A percentile compares a stretch with the other conserved stretches of the same genome.
Evolutionary conservation across 2,888 invertebrate species (phyloP).

Genomic region (Heliconius ismenius): DNA sequence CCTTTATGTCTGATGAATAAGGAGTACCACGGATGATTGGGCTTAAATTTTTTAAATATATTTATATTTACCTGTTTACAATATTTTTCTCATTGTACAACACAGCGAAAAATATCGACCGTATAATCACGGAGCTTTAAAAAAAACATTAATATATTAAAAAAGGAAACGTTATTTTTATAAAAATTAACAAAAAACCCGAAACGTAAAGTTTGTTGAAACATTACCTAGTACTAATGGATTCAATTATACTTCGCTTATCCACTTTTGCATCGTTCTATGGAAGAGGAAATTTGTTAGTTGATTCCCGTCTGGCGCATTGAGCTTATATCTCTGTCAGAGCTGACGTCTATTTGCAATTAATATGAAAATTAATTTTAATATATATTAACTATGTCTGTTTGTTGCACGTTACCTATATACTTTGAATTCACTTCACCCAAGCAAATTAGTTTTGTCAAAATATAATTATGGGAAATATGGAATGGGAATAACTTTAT

Average conservation of each 20-base stretch:
- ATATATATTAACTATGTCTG: background rate
- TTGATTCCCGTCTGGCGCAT: background rate
- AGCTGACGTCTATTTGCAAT: background rate
- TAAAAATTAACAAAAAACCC: background rate
- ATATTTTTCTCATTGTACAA: background rate
- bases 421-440: background rate
- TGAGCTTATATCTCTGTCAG: background rate
- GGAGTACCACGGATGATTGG: too few relatives aligned
- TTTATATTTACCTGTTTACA: background rate
- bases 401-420: background rate
- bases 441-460: background rate
- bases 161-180: background rate
- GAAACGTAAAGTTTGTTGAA: background rate
- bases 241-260: conserved; percentile 1
- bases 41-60: background rate
- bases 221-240: background rate
- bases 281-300: conserved; percentile 9
- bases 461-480: too few relatives aligned
- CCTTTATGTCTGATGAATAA: too few relatives aligned
- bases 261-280: background rate
- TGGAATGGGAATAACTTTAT: too few relatives aligned
- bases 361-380: background rate
- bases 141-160: background rate
- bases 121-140: too few relatives aligned
- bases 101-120: too few relatives aligned